Base-by-base conservation (phyloP, 2,797 vertebrate genomes). In the Adrianichthys oophorus region DNA sequence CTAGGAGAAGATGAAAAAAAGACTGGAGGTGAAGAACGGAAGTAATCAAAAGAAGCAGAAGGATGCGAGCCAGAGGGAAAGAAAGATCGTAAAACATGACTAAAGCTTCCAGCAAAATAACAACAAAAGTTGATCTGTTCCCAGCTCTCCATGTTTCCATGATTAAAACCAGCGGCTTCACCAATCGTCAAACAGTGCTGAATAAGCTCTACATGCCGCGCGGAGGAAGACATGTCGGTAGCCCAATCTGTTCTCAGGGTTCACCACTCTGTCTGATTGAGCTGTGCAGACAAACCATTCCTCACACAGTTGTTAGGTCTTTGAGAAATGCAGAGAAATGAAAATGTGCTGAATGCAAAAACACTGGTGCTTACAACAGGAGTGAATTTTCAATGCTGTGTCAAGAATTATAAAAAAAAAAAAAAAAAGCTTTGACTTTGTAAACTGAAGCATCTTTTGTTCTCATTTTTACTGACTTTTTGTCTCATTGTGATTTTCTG, bases 131-230 rank as follows among this genome's bases (percentile, higher is more conserved):
- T 72, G 74, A 59, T 62, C 7, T 15, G 46, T 46, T 52, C 50
- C 68, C 70, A 71, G 65, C 70, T 50, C 73, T 64, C 59, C 80
- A 84, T 49, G 61, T 61, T 72, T 72, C 70, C 60, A 67, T 74
- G 73, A 86, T 85, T 81, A 82, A 84, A 79, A 73, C 52, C 84
- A 79, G 76, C 41, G 44, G 10, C 64, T 45, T 53, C 55, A 51
- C 48, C 23, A 16, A 14, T 46, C 54, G 66, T 56, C 15, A 61
- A 65, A 77, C 78, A 62, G 57, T 49, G 83, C 82, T 78, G 78
- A 83, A 66, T 81, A 53, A 53, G 54, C 56, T 79, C 80, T 23
- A 55, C 62, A 15, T 7, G 62, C 72, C 63, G 69, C 53, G 29
- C 58, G 21, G 37, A 57, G 65, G 19, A 26, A 74, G 75, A 62